phyloP scores from a whole-genome alignment of 2,888 invertebrate genomes.

The Apotomis capreana region DNA sequence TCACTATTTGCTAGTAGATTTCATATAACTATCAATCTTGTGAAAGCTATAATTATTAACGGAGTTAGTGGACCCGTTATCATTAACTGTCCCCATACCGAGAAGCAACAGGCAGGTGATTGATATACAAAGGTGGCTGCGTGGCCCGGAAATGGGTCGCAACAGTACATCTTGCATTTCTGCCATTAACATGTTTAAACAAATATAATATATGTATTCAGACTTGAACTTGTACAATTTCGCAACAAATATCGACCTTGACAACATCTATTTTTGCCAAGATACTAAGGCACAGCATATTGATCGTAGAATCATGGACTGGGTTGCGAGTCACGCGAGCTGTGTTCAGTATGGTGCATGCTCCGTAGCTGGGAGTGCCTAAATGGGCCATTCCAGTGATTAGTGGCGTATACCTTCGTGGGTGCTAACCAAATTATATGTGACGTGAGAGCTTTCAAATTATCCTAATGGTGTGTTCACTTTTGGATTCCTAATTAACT shows the following conservation, averaged over 20 bases:
- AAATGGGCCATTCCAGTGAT: constrained; percentile 39
- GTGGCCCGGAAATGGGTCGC: background rate
- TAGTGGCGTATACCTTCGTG: constrained; percentile 36
- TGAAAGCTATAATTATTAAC: too few species aligned
- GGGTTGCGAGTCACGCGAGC: constrained; percentile 66
- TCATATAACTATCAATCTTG: background rate
- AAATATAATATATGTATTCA: background rate
- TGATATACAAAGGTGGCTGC: constrained; percentile 15
- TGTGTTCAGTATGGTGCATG: constrained; percentile 35
- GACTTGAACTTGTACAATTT: constrained; percentile 3
- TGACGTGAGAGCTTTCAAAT: constrained; percentile 26
- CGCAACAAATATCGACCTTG: constrained; percentile 47
- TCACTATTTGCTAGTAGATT: background rate
- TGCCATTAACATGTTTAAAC: constrained; percentile 6
- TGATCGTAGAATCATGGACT: constrained; percentile 48
- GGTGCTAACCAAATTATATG: constrained; percentile 37
- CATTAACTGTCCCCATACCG: background rate
- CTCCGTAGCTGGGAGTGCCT: constrained; percentile 37
- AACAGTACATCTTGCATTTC: constrained; percentile 3
- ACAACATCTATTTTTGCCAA: constrained; percentile 50
- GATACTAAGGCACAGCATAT: constrained; percentile 45
- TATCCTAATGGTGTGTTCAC: constrained; percentile 28
- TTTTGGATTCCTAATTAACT: constrained; percentile 1
- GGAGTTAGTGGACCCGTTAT: background rate
- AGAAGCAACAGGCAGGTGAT: constrained; percentile 30